Evolutionary conservation across 2,888 invertebrate species (phyloP), one percentile per base, ranked within the genome.

Genomic region (Drosophila pegasa): DNA sequence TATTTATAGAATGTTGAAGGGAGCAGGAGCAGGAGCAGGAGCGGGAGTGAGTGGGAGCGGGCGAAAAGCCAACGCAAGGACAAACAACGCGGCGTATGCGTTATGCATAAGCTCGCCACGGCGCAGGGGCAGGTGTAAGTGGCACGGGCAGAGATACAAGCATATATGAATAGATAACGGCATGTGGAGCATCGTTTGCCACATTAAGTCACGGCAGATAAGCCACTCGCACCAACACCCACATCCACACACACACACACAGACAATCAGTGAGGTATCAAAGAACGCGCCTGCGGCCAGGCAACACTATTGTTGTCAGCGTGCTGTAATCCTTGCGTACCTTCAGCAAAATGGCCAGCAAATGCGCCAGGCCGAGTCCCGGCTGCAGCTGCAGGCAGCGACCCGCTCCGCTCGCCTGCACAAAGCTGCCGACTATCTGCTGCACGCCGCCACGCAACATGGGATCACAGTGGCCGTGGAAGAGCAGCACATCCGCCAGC

Each of bases 381-480:
- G 66, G 58, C 52, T 75, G 69, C 57, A 91, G 70, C 54, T 81
- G 74, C 48, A 78, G 22, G 41, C 59, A 58, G 47, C 80, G 66
- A 18, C 87, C 85, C 48, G 81, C 85, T 22, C 68, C 69, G 33
- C 80, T 75, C 31, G 91, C 80, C 69, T 90, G 89, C 35, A 92
- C 75, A 76, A 91, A 92, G 80, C 91, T 90, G 48, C 92, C 92
- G 75, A 92, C 89, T 67, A 92, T 90, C 75, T 86, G 90, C 75
- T 91, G 92, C 20, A 92, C 89, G 52, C 92, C 92, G 29, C 91
- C 92, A 33, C 92, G 89, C 68, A 92, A 71, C 62, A 92, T 90
- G 22, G 92, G 92, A 90, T 92, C 92, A 41, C 87, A 75, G 76
- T 92, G 92, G 50, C 87, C 87, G 71, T 90, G 87, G 73, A 89